Base-by-base conservation (phyloP, 1,140 invertebrate genomes). In the Bombus impatiens region DNA sequence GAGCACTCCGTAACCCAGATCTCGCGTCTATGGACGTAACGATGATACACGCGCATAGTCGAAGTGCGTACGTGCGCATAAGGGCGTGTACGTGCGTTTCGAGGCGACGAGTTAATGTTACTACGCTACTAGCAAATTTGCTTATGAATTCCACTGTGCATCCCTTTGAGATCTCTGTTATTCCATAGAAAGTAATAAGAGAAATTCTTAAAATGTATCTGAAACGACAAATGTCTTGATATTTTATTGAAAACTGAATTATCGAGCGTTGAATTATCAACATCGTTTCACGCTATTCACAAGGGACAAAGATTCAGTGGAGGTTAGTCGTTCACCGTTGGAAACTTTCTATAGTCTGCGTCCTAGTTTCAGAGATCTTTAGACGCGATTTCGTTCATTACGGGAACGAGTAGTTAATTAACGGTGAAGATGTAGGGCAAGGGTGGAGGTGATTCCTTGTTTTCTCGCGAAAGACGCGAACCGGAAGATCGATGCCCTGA, bases 1-100 rank as follows among this genome's bases (percentile, higher is more conserved):
- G 84, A 87, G 87, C 84, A 44, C 75, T 65, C 44, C 87, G 78
- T 88, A 88, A 90, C 84, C 86, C 77, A 90, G 87, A 88, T 91
- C 65, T 71, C 62, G 57, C 62, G 8, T 57, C 44, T 78, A 53
- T 40, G 67, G 44, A 44, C 35, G 71, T 72, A 67, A 32, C 59
- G 62, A 40, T 42, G 72, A 47, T 37, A 74, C 22, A 47, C 40
- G 67, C n/a, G 68, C 28, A 40, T 37, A 32, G 18, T 47, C 18
- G 40, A 25, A 42, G 22, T n/a, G 59, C 72, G 70, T 76, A 75
- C 32, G 62, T 35, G 81, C 57, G 67, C 57, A 40, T 76, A 53
- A 82, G 80, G 40, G 15, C 59, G 65, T 28, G 40, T 57, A 78
- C 57, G 71, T 42, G 44, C 59, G 72, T 75, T 44, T 35, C 40